Conservation (phyloP, 2,113 vertebrate species). For the Chionis minor region DNA sequence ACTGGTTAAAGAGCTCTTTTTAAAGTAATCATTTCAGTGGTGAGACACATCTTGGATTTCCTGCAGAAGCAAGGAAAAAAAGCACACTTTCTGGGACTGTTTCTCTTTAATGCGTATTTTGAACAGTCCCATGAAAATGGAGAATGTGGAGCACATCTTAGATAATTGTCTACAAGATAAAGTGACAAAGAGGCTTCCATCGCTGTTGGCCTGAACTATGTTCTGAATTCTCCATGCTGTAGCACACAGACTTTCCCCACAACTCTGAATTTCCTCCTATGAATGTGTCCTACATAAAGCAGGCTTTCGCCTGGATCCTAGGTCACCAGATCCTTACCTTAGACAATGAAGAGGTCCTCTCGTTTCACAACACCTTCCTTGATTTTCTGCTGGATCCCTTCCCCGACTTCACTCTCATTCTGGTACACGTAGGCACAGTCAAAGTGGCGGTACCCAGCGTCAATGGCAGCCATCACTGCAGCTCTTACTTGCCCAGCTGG, state of each 20-base stretch:
- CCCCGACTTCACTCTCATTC: conserved; percentile 82
- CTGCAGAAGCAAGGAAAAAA: background rate
- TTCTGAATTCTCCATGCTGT: background rate
- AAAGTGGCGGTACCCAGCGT: conserved; percentile 81
- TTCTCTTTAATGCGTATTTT: background rate
- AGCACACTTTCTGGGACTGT: background rate
- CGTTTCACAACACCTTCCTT: conserved; percentile 76
- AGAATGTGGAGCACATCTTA: background rate
- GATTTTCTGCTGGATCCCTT: conserved; percentile 77
- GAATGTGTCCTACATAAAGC: background rate
- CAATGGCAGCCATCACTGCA: conserved; percentile 77
- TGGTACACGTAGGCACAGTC: conserved; percentile 81
- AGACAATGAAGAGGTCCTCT: conserved; percentile 82
- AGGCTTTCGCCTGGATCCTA: background rate
- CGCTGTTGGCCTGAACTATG: background rate
- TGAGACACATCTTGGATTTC: background rate
- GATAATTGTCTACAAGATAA: background rate
- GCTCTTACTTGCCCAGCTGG: conserved; percentile 67
- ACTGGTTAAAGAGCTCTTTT: background rate
- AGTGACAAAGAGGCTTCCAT: background rate
- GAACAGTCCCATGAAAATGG: background rate
- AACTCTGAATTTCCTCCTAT: background rate
- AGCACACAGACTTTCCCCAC: background rate
- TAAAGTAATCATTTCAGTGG: background rate
- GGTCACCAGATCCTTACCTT: conserved; percentile 71